Evolutionary conservation across 2,113 vertebrate species (phyloP), one percentile per base, ranked within the genome.

Genomic region (Pelobates fuscus): DNA sequence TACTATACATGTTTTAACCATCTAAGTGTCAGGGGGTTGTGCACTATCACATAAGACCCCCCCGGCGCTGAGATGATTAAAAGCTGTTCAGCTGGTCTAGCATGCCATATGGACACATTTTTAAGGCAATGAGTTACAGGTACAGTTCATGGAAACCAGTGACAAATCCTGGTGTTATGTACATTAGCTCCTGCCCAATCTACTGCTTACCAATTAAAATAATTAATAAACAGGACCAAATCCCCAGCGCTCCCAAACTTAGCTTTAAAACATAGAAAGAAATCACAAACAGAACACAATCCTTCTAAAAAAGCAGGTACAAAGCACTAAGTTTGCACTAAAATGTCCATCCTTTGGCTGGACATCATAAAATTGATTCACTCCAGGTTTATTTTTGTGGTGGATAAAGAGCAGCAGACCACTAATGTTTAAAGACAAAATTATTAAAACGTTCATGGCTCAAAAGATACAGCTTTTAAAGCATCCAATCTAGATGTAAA

Each of bases 101-200:
- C 91, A 96, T 93, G 92, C 92, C 84, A 75, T 91, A 87, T 89
- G 91, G 91, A 91, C 92, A 93, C 89, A 82, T 86, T 83, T 90
- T 96, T 96, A 98, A 98, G 95, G 96, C 95, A 97, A 95, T 95
- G 95, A 94, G 94, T 93, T 88, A 90, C 88, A 90, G 85, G 77
- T 90, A 88, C 84, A 87, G 85, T 86, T 87, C 85, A 86, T 85
- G 89, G 88, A 89, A 87, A 87, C 85, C 82, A 88, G 82, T 81
- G 78, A 46, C 32, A 75, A 67, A 64, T 30, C 67, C 52, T 67
- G 49, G 63, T 76, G 15, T 32, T 37, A 18, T 67, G 86, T 86
- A 79, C 86, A 87, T 88, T 81, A 87, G 81, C 79, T 84, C 88
- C 89, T 89, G 83, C 89, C 89, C 89, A 87, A 81, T 86, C 77